Evolutionary conservation across 2,113 vertebrate species (phyloP).

Genomic region (Nycticryphes semicollaris): DNA sequence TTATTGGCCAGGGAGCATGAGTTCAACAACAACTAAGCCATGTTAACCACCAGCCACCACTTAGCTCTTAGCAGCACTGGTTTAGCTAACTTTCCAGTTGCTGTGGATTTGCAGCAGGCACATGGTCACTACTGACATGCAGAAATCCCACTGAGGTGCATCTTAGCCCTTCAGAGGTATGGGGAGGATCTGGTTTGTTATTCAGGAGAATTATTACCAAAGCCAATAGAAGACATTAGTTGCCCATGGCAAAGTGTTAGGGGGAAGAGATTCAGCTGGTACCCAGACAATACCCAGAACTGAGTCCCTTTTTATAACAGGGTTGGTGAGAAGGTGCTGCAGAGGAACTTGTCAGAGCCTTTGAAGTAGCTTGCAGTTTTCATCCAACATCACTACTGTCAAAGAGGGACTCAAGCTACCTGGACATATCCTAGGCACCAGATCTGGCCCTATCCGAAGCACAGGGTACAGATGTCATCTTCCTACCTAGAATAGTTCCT

Average conservation of each 20-base stretch:
- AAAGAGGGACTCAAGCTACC: neutral
- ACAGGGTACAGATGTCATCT: neutral
- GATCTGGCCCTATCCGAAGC: neutral
- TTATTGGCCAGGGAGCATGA: neutral
- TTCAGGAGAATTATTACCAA: too few relatives aligned
- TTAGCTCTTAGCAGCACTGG: neutral
- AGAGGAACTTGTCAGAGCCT: neutral
- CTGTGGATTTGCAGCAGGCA: neutral
- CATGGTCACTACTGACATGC: neutral
- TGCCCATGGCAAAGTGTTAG: neutral
- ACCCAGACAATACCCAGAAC: rapidly evolving
- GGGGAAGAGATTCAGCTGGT: neutral
- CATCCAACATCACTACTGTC: neutral
- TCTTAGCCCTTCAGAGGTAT: neutral
- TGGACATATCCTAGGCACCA: neutral
- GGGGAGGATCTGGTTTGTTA: neutral
- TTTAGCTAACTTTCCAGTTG: neutral
- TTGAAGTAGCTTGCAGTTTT: neutral
- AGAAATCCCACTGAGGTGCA: neutral
- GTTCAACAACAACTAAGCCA: neutral
- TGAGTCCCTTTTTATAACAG: neutral
- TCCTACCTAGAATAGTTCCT: neutral
- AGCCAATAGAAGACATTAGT: neutral
- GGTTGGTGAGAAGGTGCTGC: neutral
- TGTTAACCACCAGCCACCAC: rapidly evolving